Percentiles rank a stretch among this genome's conserved stretches.
These are phyloP conservation scores for Xiphophorus hellerii DNA, from an alignment of 2,113 vertebrate genomes.

Conservation along the genomic window DNA sequence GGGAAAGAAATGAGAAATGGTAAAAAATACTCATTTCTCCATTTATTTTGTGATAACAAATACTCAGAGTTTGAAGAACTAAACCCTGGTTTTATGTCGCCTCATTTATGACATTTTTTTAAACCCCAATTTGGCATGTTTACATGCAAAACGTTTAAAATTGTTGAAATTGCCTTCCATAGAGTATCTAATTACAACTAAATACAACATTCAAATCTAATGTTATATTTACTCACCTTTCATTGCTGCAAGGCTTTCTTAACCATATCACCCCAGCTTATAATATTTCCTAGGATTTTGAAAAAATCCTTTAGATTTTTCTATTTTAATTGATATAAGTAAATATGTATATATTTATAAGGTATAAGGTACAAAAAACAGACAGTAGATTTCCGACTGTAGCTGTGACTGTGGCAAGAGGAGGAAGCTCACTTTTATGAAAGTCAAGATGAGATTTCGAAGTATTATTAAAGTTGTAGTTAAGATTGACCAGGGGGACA, in stretches of 20 bases:
- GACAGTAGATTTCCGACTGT: constrained; percentile 19
- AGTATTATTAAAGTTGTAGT: neutral
- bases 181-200: neutral
- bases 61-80: constrained; percentile 16
- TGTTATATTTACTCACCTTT: too few relatives aligned
- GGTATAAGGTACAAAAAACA: constrained; percentile 4
- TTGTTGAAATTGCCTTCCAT: neutral
- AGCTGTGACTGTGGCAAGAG: constrained; percentile 13
- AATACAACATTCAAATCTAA: neutral
- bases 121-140: neutral
- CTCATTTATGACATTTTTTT: constrained; percentile 19
- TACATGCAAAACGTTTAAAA: neutral
- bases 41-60: constrained; percentile 15
- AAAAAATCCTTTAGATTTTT: constrained; percentile 12
- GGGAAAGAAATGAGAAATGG: constrained; percentile 41
- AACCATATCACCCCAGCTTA: constrained; percentile 14
- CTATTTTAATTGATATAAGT: constrained; percentile 20
- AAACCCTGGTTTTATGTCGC: constrained; percentile 5
- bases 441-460: neutral
- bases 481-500: too few relatives aligned
- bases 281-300: neutral
- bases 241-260: neutral
- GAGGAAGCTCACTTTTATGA: neutral
- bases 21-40: constrained; percentile 39
- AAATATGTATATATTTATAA: neutral